A percentile compares a stretch with the other conserved stretches of the same genome.
Conservation (phyloP, 2,113 vertebrate species). For the Lamprologus sp. region DNA sequence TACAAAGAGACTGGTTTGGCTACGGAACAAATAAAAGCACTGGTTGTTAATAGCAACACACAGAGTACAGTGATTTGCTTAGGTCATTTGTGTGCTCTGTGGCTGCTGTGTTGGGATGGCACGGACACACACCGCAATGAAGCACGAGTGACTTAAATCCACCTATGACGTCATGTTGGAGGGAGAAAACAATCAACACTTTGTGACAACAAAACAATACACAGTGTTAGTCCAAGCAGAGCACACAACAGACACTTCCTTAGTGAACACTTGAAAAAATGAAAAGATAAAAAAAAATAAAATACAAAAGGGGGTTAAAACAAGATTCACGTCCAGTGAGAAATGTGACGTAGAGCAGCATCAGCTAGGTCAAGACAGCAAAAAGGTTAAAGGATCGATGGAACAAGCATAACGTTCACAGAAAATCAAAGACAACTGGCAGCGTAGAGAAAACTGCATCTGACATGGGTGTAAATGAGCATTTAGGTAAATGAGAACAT, state of each 20-base stretch:
- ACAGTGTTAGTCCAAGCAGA: conserved; percentile 35
- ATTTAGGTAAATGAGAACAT: neutral
- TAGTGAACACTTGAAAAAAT: neutral
- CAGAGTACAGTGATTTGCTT: neutral
- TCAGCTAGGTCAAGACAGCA: neutral
- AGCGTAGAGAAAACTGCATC: neutral
- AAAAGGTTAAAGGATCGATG: neutral
- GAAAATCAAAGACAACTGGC: neutral
- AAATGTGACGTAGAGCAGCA: neutral
- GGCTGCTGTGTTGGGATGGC: conserved; percentile 20
- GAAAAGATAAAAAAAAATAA: neutral
- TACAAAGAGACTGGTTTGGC: neutral
- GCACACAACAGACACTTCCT: conserved; percentile 22
- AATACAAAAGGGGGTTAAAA: conserved; percentile 14
- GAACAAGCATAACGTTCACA: neutral
- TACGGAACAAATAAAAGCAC: conserved; percentile 43
- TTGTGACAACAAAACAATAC: conserved; percentile 57
- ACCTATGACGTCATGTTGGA: conserved; percentile 43
- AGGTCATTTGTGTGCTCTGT: neutral
- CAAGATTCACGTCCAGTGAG: neutral
- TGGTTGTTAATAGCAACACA: conserved; percentile 30
- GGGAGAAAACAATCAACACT: conserved; percentile 53
- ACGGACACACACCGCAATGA: conserved; percentile 39
- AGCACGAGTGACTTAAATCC: conserved; percentile 29
- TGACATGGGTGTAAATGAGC: neutral